These are phyloP conservation scores for Pristionchus pacificus DNA, from an alignment of 1,140 invertebrate species.

Conservation along the genomic window DNA sequence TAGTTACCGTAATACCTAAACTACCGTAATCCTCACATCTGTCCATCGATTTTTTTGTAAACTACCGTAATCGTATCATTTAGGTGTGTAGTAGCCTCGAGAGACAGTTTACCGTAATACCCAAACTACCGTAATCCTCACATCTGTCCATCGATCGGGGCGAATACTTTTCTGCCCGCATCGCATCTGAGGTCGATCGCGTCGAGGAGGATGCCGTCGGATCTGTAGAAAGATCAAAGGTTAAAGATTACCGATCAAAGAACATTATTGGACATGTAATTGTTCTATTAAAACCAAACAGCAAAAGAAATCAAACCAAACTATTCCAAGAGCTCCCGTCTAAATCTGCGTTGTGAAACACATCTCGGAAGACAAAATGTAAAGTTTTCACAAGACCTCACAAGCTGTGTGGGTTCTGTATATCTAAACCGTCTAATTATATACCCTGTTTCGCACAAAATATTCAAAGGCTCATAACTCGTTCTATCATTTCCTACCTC, in stretches of 20 bases:
- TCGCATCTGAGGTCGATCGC: slow-evolving; percentile 47
- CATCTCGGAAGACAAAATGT: background rate
- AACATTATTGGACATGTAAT: slow-evolving; percentile 1
- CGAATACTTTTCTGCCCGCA: slow-evolving; percentile 35
- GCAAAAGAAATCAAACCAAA: background rate
- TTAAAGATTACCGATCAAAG: background rate
- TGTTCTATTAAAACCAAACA: background rate
- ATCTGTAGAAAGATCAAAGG: no score
- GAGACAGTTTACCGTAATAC: no score
- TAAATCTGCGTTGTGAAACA: background rate
- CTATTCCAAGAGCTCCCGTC: background rate
- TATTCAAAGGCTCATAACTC: no score
- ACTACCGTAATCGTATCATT: slow-evolving; percentile 39
- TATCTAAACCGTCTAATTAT: no score
- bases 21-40: no score
- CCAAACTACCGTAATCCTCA: no score
- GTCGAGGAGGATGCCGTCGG: slow-evolving; percentile 44
- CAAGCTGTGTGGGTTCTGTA: no score
- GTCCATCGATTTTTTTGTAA: slow-evolving; percentile 51
- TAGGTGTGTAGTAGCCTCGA: slow-evolving; percentile 48
- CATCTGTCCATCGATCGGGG: slow-evolving; percentile 53
- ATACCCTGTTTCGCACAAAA: no score
- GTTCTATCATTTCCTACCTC: no score
- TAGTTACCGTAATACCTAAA: no score
- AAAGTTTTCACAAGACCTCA: background rate